Evolutionary conservation across 2,888 invertebrate genomes (phyloP).

Genomic region (Acronicta leporina): DNA sequence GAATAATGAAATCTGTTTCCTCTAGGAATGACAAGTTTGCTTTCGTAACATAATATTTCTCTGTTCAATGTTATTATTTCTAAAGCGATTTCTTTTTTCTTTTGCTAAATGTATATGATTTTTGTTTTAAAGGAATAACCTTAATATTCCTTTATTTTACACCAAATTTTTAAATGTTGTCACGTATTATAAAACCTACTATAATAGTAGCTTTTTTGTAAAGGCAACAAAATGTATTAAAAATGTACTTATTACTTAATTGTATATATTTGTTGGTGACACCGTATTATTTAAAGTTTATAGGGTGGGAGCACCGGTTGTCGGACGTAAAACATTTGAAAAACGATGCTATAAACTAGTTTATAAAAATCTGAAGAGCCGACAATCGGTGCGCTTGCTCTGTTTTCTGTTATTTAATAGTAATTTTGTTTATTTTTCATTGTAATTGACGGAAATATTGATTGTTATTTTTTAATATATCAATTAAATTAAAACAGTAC

Average conservation of each 20-base stretch:
- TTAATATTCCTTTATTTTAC: slow-evolving; percentile 9
- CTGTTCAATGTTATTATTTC: not conserved
- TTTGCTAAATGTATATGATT: not conserved
- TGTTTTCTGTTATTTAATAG: slow-evolving; percentile 33
- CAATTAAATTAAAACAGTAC: slow-evolving; percentile 7
- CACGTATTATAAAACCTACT: slow-evolving; percentile 36
- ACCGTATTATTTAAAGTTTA: slow-evolving; percentile 37
- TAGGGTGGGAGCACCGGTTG: slow-evolving; percentile 17
- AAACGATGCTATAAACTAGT: slow-evolving; percentile 40
- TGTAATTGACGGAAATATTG: slow-evolving; percentile 38
- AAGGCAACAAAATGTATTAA: slow-evolving; percentile 48
- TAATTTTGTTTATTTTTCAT: slow-evolving; percentile 29
- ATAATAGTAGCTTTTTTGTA: slow-evolving; percentile 30
- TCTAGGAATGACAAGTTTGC: not conserved
- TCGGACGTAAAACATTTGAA: slow-evolving; percentile 9
- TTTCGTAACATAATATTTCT: not conserved
- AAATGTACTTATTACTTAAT: slow-evolving; percentile 55
- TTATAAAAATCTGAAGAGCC: slow-evolving; percentile 13
- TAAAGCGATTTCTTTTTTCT: not conserved
- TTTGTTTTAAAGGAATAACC: not conserved
- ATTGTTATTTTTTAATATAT: not conserved
- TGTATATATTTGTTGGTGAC: slow-evolving; percentile 40
- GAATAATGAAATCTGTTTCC: not conserved
- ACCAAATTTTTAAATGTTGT: slow-evolving; percentile 29
- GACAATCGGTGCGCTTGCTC: slow-evolving; percentile 15